Percentiles rank a stretch among this genome's conserved stretches.
Evolutionary conservation across 1,140 invertebrate species (phyloP).

Genomic region (Drosophila carrolli): DNA sequence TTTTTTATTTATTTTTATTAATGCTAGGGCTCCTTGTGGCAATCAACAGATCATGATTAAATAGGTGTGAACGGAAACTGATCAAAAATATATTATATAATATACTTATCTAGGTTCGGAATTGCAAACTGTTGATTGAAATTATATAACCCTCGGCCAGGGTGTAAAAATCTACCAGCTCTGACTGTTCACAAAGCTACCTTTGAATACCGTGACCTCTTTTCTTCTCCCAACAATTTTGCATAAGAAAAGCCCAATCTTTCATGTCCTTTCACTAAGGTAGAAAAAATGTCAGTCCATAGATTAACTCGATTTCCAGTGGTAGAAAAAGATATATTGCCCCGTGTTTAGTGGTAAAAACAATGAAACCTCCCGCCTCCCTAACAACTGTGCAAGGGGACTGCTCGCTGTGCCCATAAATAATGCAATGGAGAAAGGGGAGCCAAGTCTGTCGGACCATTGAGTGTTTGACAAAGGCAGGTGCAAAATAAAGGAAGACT

Average conservation of each 20-base stretch:
- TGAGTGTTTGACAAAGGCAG: slow-evolving; percentile 35
- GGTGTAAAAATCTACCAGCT: too few relatives aligned
- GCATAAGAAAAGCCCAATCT: slow-evolving; percentile 36
- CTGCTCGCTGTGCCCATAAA: slow-evolving; percentile 46
- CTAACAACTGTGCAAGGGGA: slow-evolving; percentile 2
- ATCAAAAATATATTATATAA: too few relatives aligned
- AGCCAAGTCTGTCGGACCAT: slow-evolving; percentile 24
- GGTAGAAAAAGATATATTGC: slow-evolving; percentile 41
- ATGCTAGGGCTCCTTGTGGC: too few relatives aligned
- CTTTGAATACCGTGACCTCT: not conserved
- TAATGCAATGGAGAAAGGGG: slow-evolving; percentile 37
- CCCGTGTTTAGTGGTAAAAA: slow-evolving; percentile 42
- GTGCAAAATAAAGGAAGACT: slow-evolving; percentile 21
- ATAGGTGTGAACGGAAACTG: too few relatives aligned
- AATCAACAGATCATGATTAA: too few relatives aligned
- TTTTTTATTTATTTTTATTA: too few relatives aligned
- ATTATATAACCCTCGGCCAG: too few relatives aligned
- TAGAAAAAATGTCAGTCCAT: slow-evolving; percentile 15
- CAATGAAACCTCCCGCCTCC: slow-evolving; percentile 19
- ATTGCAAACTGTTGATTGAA: too few relatives aligned
- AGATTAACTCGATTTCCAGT: slow-evolving; percentile 20
- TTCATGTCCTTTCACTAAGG: slow-evolving; percentile 9
- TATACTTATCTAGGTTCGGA: too few relatives aligned
- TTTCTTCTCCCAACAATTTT: slow-evolving; percentile 1
- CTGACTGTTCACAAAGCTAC: not conserved